Percentiles rank a stretch among this genome's conserved stretches.
Evolutionary conservation across 2,797 vertebrate species (phyloP).

Genomic region (Anomalospiza imberbis): DNA sequence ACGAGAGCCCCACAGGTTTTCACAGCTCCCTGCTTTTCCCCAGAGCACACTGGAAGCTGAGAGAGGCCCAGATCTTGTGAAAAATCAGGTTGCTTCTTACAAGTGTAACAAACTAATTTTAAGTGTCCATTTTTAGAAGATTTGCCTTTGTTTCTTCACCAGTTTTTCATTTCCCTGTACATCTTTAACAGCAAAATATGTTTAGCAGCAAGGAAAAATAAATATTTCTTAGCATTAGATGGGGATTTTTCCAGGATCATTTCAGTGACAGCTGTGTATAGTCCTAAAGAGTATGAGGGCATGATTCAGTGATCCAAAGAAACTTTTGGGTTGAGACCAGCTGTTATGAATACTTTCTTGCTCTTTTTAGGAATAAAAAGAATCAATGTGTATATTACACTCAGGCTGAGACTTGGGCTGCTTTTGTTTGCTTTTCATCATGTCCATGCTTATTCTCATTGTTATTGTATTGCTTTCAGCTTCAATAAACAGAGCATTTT

Average conservation of each 20-base stretch:
- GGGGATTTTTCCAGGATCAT: constrained; percentile 15
- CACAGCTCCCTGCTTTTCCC: neutral
- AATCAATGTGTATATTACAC: constrained; percentile 20
- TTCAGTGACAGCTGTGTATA: neutral
- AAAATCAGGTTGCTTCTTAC: neutral
- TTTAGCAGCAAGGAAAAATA: neutral
- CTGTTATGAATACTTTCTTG: constrained; percentile 38
- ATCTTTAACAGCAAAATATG: constrained; percentile 13
- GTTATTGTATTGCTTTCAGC: constrained; percentile 62
- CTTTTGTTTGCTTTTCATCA: constrained; percentile 47
- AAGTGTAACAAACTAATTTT: neutral
- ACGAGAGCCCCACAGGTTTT: neutral
- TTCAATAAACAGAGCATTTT: constrained; percentile 55
- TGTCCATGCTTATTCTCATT: constrained; percentile 46
- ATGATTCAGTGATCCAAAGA: constrained; percentile 21
- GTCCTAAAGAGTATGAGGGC: neutral
- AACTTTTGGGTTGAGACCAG: constrained; percentile 38
- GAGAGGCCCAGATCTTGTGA: neutral
- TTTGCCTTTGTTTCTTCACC: neutral
- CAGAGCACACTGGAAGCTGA: neutral
- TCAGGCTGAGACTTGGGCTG: constrained; percentile 22
- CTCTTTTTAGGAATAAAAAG: constrained; percentile 63
- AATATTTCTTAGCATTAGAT: neutral
- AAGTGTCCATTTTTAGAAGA: constrained; percentile 10
- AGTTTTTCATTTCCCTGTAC: neutral